phyloP scores from a whole-genome alignment of 2,888 invertebrate genomes.

The Platycnemis pennipes region DNA sequence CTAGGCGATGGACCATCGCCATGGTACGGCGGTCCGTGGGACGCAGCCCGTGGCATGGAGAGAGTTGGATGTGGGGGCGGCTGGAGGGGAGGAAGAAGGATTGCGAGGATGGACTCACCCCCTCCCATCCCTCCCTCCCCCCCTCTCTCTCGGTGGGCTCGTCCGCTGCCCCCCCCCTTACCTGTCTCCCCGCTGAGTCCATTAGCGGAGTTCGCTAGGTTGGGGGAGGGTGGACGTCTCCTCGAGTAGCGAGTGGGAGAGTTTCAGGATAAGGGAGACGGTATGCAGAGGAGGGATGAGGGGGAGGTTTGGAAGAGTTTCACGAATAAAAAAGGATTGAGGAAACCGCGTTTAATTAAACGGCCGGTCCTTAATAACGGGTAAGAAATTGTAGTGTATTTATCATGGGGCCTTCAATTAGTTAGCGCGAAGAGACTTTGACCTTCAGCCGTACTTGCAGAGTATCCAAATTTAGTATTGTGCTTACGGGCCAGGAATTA shows the following conservation, averaged over 20 bases:
- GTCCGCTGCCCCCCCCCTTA: neutral
- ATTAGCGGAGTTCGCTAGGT: slow-evolving; percentile 44
- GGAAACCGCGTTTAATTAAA: slow-evolving; percentile 51
- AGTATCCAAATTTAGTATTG: neutral
- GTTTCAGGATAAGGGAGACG: neutral
- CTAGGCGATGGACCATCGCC: too few species aligned
- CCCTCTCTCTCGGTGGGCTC: neutral
- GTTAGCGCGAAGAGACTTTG: slow-evolving; percentile 9
- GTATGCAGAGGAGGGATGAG: neutral
- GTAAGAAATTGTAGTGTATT: slow-evolving; percentile 2
- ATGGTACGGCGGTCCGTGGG: too few species aligned
- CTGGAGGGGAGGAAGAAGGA: neutral
- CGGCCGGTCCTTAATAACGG: slow-evolving; percentile 35
- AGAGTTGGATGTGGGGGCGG: neutral
- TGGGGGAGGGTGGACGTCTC: neutral
- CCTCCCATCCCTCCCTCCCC: too few species aligned
- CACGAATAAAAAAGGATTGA: slow-evolving; percentile 29
- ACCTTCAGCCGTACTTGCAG: neutral
- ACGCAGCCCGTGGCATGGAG: too few species aligned
- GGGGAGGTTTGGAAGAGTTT: slow-evolving; percentile 19
- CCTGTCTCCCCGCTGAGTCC: slow-evolving; percentile 33
- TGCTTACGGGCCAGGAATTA: neutral
- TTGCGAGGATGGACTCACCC: slow-evolving; percentile 45
- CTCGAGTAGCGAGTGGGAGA: neutral
- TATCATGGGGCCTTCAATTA: slow-evolving; percentile 41